phyloP scores from a whole-genome alignment of 2,113 vertebrate species.

The Spermophilus dauricus region DNA sequence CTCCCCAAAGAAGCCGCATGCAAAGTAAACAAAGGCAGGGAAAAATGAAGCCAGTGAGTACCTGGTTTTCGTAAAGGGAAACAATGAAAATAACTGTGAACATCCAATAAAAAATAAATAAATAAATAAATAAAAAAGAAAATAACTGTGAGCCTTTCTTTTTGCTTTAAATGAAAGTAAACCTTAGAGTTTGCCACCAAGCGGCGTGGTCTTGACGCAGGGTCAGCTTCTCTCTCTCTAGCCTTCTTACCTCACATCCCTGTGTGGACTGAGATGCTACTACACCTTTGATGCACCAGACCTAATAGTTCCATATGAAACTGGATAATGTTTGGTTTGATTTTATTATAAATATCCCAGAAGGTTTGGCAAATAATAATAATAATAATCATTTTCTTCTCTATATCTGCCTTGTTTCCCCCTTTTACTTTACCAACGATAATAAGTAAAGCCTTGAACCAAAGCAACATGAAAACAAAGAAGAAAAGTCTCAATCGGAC shows the following conservation, averaged over 20 bases:
- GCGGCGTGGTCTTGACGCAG: accelerated
- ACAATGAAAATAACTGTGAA: background rate
- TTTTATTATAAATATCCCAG: background rate
- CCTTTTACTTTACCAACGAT: background rate
- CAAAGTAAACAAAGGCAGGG: background rate
- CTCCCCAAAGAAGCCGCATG: background rate
- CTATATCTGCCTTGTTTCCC: background rate
- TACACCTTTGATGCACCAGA: background rate
- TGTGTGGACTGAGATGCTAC: accelerated
- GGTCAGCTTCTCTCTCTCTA: too few species aligned
- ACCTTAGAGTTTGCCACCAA: accelerated
- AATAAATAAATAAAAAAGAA: too few species aligned
- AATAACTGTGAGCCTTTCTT: background rate
- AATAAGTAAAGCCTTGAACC: background rate
- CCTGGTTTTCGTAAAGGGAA: background rate
- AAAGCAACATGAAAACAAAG: background rate
- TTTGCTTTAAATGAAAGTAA: background rate
- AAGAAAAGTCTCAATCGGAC: background rate
- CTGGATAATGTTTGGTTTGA: too few species aligned
- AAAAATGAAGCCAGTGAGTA: background rate
- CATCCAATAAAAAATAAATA: too few species aligned
- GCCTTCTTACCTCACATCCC: accelerated
- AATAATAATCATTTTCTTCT: background rate
- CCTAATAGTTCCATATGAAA: too few species aligned
- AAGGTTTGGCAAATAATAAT: background rate